Evolutionary conservation across 2,797 vertebrate genomes (phyloP).

Genomic region (Tragopan temminckii): DNA sequence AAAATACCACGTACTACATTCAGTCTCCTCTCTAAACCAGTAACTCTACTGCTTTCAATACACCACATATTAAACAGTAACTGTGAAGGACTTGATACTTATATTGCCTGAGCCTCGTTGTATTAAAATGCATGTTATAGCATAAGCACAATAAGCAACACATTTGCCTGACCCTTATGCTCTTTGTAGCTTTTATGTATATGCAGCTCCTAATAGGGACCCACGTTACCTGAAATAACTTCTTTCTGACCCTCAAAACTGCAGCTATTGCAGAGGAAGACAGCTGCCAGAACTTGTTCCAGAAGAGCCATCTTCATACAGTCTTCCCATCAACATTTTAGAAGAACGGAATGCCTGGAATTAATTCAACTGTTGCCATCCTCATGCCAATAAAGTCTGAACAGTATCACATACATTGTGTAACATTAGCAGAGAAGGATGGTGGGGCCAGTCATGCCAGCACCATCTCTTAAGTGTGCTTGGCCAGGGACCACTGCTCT

Average conservation of each 20-base stretch:
- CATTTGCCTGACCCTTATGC: rapidly evolving
- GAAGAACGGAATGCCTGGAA: neutral
- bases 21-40: neutral
- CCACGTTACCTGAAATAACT: neutral
- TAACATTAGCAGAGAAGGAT: neutral
- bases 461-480: rapidly evolving
- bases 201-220: neutral
- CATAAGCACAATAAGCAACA: neutral
- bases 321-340: neutral
- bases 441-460: rapidly evolving
- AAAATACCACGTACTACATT: neutral
- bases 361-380: neutral
- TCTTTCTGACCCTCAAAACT: neutral
- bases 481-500: neutral
- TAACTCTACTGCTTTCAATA: neutral
- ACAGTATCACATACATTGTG: rapidly evolving
- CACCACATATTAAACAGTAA: neutral
- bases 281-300: neutral
- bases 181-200: rapidly evolving
- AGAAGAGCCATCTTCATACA: neutral
- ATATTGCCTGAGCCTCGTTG: neutral
- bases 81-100: neutral
- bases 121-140: neutral
- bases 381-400: neutral
- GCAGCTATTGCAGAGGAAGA: neutral